Conservation (phyloP, 2,888 invertebrate genomes). For the Lottia gigantea region DNA sequence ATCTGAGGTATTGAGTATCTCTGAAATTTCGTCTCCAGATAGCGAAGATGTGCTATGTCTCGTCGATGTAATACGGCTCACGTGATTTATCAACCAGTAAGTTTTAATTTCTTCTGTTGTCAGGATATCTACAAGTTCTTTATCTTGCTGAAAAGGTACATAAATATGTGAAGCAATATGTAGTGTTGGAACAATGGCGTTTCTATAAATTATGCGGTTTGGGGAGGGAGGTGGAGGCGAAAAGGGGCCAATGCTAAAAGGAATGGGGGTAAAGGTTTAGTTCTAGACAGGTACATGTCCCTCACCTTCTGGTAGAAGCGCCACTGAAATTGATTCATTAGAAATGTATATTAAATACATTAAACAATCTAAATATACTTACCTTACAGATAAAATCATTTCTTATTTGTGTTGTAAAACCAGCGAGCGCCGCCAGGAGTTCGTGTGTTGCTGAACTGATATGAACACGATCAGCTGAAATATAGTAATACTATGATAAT, state of each 20-base stretch:
- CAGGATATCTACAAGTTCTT: not conserved
- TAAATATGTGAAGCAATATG: not conserved
- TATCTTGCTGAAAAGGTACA: slow-evolving; percentile 9
- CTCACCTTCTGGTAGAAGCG: too few relatives aligned
- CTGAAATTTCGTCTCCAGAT: not conserved
- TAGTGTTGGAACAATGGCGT: not conserved
- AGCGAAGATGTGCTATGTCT: not conserved
- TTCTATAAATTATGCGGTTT: too few relatives aligned
- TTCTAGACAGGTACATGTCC: too few relatives aligned
- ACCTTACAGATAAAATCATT: slow-evolving; percentile 17
- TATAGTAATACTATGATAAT: not conserved
- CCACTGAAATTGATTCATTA: too few relatives aligned
- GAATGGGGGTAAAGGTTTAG: too few relatives aligned
- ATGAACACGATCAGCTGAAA: slow-evolving; percentile 29
- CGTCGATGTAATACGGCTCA: not conserved
- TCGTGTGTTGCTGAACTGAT: slow-evolving; percentile 30
- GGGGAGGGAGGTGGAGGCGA: too few relatives aligned
- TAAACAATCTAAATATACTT: not conserved
- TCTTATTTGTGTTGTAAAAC: slow-evolving; percentile 26
- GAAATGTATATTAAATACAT: too few relatives aligned
- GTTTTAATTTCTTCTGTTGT: slow-evolving; percentile 5
- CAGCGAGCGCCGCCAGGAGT: slow-evolving; percentile 20
- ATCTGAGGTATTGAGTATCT: not conserved
- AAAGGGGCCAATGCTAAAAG: too few relatives aligned
- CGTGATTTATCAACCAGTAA: slow-evolving; percentile 16